phyloP scores from a whole-genome alignment of 1,140 invertebrate species.

The Atopsyche davidsoni region DNA sequence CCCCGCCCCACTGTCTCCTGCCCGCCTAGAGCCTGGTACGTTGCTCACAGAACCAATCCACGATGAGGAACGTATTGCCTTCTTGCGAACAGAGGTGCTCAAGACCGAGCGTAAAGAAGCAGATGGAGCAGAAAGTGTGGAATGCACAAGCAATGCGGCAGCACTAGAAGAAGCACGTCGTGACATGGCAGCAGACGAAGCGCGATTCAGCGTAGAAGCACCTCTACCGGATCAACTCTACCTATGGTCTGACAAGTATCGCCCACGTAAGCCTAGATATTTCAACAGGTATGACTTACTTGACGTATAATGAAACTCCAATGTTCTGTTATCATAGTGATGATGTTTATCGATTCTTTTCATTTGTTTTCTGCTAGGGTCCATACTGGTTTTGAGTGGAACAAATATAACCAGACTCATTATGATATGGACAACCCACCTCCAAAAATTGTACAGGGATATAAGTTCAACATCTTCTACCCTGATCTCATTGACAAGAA shows the following conservation, averaged over 20 bases:
- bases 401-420: constrained; percentile 99
- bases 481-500: constrained; percentile 97
- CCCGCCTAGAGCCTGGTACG: constrained; percentile 76
- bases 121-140: constrained; percentile 12
- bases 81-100: constrained; percentile 55
- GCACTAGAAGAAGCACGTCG: constrained; percentile 76
- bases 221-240: constrained; percentile 81
- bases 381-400: constrained; percentile 98
- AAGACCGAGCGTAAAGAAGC: constrained; percentile 6
- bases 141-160: constrained; percentile 52
- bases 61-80: constrained; percentile 69
- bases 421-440: constrained; percentile 99
- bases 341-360: neutral
- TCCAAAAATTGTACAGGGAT: constrained; percentile 99
- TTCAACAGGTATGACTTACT: constrained; percentile 68
- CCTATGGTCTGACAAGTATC: constrained; percentile 96
- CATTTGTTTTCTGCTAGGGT: constrained; percentile 55
- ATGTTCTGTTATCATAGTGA: neutral
- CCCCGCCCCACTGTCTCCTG: constrained; percentile 62
- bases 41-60: constrained; percentile 73
- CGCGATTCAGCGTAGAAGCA: constrained; percentile 88
- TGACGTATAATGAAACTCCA: neutral
- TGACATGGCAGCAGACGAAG: constrained; percentile 85
- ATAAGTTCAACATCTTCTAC: constrained; percentile 99
- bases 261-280: constrained; percentile 94